Conservation (phyloP, 2,888 invertebrate species). For the Theristus sp. region DNA sequence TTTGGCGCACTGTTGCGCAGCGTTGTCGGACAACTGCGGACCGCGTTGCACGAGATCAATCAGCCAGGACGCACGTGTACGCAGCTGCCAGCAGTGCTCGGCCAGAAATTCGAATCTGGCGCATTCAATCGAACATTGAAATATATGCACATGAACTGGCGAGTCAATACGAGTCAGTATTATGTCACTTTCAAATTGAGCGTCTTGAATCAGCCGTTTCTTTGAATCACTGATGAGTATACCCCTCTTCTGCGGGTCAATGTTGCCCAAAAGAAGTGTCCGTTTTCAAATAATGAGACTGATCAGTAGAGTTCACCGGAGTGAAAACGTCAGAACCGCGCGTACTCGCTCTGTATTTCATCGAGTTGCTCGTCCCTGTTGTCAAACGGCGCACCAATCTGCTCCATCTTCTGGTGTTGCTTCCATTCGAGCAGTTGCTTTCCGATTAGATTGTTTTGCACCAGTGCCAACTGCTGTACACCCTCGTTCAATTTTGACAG, state of each 20-base stretch:
- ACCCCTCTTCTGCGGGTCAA: no score
- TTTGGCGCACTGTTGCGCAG: constrained; percentile 11
- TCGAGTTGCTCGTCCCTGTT: constrained; percentile 19
- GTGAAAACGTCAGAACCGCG: no score
- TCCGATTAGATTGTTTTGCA: constrained; percentile 20
- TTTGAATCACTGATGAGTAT: no score
- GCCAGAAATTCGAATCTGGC: constrained; percentile 27
- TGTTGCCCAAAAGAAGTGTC: no score
- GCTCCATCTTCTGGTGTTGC: constrained; percentile 24
- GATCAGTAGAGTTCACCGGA: no score
- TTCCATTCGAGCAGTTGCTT: constrained; percentile 26
- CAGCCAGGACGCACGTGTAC: constrained; percentile 25
- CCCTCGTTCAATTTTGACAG: constrained; percentile 1
- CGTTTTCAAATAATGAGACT: no score
- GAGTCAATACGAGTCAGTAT: no score
- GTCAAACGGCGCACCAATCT: constrained; percentile 26
- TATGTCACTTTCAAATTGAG: no score
- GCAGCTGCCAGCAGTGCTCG: constrained; percentile 26
- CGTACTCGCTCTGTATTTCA: constrained; percentile 24
- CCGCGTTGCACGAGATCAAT: constrained; percentile 20
- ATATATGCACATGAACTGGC: no score
- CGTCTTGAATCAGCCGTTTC: no score
- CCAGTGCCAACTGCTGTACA: constrained; percentile 2
- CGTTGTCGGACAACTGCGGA: constrained; percentile 22
- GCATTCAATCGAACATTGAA: no score